These are phyloP conservation scores for Branchipolynoe longqiensis DNA, from an alignment of 2,888 invertebrate genomes.

Conservation along the genomic window DNA sequence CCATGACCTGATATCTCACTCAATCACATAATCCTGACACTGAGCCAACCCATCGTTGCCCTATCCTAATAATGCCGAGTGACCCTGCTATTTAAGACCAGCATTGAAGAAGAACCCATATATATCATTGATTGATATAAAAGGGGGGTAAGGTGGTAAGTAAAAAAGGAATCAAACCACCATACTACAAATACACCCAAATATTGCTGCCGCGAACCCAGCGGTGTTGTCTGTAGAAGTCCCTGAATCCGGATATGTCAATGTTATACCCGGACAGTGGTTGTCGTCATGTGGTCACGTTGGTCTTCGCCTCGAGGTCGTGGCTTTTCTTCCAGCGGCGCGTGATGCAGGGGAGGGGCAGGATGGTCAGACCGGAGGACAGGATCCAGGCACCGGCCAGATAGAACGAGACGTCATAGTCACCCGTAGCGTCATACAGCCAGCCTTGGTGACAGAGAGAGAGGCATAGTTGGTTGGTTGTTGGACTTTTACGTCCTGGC, in stretches of 20 bases:
- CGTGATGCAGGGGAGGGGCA: slow-evolving; percentile 60
- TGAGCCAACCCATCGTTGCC: too few relatives aligned
- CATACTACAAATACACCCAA: too few relatives aligned
- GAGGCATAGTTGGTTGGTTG: too few relatives aligned
- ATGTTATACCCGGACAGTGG: slow-evolving; percentile 37
- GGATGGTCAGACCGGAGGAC: slow-evolving; percentile 61
- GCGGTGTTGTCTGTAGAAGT: slow-evolving; percentile 51
- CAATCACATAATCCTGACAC: too few relatives aligned
- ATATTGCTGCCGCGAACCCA: slow-evolving; percentile 50
- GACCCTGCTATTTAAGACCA: too few relatives aligned
- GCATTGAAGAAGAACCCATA: too few relatives aligned
- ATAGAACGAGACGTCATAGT: slow-evolving; percentile 65
- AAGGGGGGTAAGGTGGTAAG: too few relatives aligned
- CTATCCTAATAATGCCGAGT: too few relatives aligned
- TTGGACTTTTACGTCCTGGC: too few relatives aligned
- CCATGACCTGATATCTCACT: too few relatives aligned
- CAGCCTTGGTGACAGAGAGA: slow-evolving; percentile 60
- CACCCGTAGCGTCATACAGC: slow-evolving; percentile 63
- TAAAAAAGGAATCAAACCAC: too few relatives aligned
- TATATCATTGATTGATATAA: too few relatives aligned
- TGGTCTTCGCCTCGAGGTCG: not conserved
- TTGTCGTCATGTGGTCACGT: slow-evolving; percentile 20
- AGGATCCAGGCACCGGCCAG: slow-evolving; percentile 64
- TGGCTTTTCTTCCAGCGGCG: slow-evolving; percentile 45
- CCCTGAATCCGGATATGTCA: slow-evolving; percentile 54